phyloP scores from a whole-genome alignment of 92 coral and sea anemone species.

The Heliopora coerulea region DNA sequence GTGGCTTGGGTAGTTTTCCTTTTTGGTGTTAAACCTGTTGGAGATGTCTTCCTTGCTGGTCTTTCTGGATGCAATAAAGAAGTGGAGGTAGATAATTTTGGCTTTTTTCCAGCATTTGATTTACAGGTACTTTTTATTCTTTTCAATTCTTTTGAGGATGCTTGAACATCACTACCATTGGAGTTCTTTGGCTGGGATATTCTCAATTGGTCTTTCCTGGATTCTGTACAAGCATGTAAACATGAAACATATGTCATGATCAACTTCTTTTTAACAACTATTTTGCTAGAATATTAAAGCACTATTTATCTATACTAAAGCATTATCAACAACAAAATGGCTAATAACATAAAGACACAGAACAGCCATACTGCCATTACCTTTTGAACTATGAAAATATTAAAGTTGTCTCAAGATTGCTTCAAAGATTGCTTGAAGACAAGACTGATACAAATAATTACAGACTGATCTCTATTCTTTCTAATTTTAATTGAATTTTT shows the following conservation, averaged over 20 bases:
- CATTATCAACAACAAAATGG: too few species aligned
- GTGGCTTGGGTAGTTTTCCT: background rate
- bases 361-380: too few species aligned
- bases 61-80: background rate
- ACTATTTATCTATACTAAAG: too few species aligned
- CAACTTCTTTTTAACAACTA: constrained; percentile 77
- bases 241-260: constrained; percentile 71
- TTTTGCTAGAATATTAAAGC: too few species aligned
- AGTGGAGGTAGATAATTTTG: background rate
- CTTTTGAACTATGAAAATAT: too few species aligned
- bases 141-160: background rate
- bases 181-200: background rate
- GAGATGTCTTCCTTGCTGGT: background rate
- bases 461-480: too few species aligned
- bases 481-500: too few species aligned
- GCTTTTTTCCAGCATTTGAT: constrained; percentile 12
- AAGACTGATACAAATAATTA: too few species aligned
- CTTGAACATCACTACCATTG: background rate
- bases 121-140: background rate
- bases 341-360: too few species aligned
- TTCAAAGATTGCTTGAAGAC: too few species aligned
- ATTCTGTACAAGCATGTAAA: constrained; percentile 68
- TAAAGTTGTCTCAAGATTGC: too few species aligned
- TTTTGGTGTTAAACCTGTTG: background rate
- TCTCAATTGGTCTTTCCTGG: background rate